A percentile compares a stretch with the other conserved stretches of the same genome.
Conservation (phyloP, 2,113 vertebrate species). For the Ictalurus furcatus region DNA sequence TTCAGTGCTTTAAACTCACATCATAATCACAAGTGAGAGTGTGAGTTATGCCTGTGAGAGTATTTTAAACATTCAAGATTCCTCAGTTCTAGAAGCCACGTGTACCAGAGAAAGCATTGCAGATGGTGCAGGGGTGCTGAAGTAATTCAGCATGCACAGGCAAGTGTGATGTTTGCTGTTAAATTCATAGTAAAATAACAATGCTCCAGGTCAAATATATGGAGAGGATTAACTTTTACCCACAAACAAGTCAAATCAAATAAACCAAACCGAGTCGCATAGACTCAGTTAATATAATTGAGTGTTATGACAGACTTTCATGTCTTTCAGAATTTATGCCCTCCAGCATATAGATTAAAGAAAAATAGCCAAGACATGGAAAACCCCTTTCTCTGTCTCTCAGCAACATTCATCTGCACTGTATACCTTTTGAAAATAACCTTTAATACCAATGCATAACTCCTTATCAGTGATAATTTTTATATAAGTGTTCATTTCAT, state of each 20-base stretch:
- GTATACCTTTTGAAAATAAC: slow-evolving; percentile 25
- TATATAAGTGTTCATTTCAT: neutral
- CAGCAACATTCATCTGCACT: neutral
- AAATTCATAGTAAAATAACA: slow-evolving; percentile 41
- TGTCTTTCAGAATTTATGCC: slow-evolving; percentile 32
- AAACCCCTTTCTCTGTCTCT: neutral
- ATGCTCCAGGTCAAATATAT: slow-evolving; percentile 46
- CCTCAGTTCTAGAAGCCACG: neutral
- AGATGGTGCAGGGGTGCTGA: slow-evolving; percentile 10
- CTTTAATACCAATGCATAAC: slow-evolving; percentile 15
- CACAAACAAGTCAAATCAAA: slow-evolving; percentile 46
- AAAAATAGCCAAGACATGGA: neutral
- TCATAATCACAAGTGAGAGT: neutral
- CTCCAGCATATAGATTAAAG: slow-evolving; percentile 35
- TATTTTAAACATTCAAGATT: slow-evolving; percentile 17
- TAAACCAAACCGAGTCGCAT: slow-evolving; percentile 34
- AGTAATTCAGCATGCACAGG: slow-evolving; percentile 17
- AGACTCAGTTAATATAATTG: slow-evolving; percentile 24
- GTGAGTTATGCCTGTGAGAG: slow-evolving; percentile 10
- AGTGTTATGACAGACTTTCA: slow-evolving; percentile 47
- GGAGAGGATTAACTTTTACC: slow-evolving; percentile 48
- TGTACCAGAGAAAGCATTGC: neutral
- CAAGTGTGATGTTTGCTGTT: slow-evolving; percentile 41
- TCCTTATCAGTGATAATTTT: slow-evolving; percentile 16
- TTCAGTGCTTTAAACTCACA: slow-evolving; percentile 37